Percentiles rank a stretch among this genome's conserved stretches.
Conservation (phyloP, 1,140 invertebrate genomes). For the Polypedilum vanderplanki region DNA sequence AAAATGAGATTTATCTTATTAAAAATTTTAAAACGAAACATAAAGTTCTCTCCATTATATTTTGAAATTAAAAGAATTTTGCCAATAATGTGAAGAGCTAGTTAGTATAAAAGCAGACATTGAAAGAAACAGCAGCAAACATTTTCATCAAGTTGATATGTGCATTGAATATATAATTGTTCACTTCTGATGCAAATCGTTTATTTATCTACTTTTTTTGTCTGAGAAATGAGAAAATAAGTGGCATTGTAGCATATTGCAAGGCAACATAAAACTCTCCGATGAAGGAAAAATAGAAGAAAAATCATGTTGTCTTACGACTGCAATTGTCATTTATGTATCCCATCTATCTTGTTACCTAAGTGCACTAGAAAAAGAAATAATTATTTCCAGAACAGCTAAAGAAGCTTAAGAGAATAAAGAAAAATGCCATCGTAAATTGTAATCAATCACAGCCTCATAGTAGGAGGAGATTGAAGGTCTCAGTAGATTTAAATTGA, state of each 20-base stretch:
- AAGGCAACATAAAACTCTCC: neutral
- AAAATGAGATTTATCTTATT: too few relatives aligned
- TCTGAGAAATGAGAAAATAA: neutral
- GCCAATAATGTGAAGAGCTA: too few relatives aligned
- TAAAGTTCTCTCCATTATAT: too few relatives aligned
- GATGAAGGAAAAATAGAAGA: neutral
- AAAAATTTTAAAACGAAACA: too few relatives aligned
- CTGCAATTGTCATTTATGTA: neutral
- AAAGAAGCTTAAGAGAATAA: neutral
- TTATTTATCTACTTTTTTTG: neutral
- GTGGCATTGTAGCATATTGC: neutral
- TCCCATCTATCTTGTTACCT: neutral
- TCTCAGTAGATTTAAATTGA: neutral
- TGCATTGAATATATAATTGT: slow-evolving; percentile 8
- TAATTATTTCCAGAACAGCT: neutral
- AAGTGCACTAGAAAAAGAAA: neutral
- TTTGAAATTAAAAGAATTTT: too few relatives aligned
- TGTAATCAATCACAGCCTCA: neutral
- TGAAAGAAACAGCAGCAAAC: too few relatives aligned
- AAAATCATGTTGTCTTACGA: neutral
- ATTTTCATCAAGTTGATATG: neutral
- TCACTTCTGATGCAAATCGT: slow-evolving; percentile 2
- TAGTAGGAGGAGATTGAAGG: neutral
- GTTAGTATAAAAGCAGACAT: too few relatives aligned
- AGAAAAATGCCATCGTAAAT: neutral